These are phyloP conservation scores for Scaptomyza cyrtandrae DNA, from an alignment of 2,888 invertebrate genomes.

Conservation along the genomic window DNA sequence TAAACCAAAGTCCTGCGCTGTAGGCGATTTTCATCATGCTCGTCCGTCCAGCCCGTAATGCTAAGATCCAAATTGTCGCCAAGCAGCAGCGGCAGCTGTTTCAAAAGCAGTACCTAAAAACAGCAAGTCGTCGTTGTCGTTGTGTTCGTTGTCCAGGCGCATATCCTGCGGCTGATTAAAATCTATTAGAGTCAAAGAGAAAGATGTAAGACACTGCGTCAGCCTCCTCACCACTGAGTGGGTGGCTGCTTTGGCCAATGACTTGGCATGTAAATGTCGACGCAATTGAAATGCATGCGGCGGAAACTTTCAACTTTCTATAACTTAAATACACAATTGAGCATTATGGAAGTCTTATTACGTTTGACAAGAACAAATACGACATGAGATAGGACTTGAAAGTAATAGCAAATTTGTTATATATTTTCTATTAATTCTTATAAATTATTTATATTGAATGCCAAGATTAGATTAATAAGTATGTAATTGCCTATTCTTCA, in stretches of 20 bases:
- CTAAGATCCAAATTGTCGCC: constrained; percentile 55
- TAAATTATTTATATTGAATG: too few species aligned
- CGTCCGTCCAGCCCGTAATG: background rate
- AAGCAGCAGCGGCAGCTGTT: constrained; percentile 30
- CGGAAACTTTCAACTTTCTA: constrained; percentile 63
- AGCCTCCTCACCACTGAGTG: constrained; percentile 22
- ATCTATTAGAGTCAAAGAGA: constrained; percentile 78
- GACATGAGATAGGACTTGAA: too few species aligned
- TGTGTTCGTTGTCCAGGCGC: constrained; percentile 56
- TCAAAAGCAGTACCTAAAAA: constrained; percentile 41
- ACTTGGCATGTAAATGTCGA: constrained; percentile 74
- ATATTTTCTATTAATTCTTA: too few species aligned
- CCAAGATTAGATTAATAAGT: too few species aligned
- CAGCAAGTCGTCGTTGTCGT: constrained; percentile 59
- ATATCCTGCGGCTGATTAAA: constrained; percentile 82
- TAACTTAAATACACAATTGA: constrained; percentile 18
- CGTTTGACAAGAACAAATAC: background rate
- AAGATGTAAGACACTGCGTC: constrained; percentile 65
- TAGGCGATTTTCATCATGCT: constrained; percentile 67
- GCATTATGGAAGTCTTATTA: constrained; percentile 24
- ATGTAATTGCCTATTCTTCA: too few species aligned
- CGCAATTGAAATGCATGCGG: constrained; percentile 77
- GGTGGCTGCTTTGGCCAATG: constrained; percentile 48
- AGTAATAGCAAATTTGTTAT: too few species aligned
- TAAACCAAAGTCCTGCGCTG: constrained; percentile 69